Evolutionary conservation across 2,113 vertebrate species (phyloP).

Genomic region (Ciconia maguari): DNA sequence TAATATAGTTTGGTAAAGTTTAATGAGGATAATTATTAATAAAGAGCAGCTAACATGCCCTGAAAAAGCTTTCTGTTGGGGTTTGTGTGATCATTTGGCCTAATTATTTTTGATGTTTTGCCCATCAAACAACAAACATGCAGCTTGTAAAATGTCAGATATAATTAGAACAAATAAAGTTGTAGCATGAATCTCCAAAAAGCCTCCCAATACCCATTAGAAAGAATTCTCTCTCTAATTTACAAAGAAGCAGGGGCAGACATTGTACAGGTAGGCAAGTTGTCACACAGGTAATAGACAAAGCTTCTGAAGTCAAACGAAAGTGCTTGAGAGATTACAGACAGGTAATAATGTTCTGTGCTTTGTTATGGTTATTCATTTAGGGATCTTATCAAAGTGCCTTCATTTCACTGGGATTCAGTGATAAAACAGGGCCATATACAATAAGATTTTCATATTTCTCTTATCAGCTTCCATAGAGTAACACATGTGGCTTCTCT

Average conservation of each 20-base stretch:
- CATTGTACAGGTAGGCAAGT: neutral
- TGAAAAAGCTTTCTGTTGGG: slow-evolving; percentile 35
- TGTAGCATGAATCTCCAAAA: neutral
- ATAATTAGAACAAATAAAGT: slow-evolving; percentile 56
- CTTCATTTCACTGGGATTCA: neutral
- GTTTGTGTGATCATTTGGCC: slow-evolving; percentile 14
- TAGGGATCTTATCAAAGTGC: neutral
- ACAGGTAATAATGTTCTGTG: neutral
- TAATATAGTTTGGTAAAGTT: slow-evolving; percentile 23
- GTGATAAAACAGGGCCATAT: neutral
- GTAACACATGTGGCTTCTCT: neutral
- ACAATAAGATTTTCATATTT: neutral
- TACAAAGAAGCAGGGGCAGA: neutral
- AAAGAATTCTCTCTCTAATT: neutral
- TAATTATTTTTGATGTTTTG: slow-evolving; percentile 53
- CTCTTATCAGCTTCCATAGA: neutral
- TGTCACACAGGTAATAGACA: neutral
- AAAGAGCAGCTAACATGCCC: slow-evolving; percentile 9
- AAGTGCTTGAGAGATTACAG: neutral
- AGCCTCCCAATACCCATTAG: neutral
- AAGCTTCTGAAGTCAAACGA: neutral
- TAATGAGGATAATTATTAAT: slow-evolving; percentile 35
- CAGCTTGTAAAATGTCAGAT: slow-evolving; percentile 42
- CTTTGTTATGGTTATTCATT: neutral
- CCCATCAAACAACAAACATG: slow-evolving; percentile 41